phyloP scores from a whole-genome alignment of 2,797 vertebrate genomes.

The Bryconaethiops microstoma region DNA sequence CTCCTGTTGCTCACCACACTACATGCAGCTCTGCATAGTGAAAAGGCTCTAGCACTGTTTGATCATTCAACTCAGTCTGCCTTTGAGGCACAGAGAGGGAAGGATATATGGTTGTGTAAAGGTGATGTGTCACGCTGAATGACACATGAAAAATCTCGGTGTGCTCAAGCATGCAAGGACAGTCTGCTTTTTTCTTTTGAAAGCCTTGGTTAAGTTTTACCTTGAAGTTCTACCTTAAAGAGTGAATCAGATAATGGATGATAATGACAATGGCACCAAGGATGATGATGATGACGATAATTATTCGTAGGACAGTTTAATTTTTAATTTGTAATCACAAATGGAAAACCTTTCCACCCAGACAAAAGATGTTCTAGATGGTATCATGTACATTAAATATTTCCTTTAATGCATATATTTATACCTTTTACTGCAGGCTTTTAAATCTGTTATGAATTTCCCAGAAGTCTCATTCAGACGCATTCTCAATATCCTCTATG shows the following conservation, averaged over 20 bases:
- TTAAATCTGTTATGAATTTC: too few species aligned
- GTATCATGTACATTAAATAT: too few species aligned
- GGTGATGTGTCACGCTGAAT: constrained; percentile 21
- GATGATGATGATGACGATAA: neutral
- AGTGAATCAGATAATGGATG: neutral
- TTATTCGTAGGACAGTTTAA: neutral
- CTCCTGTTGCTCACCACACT: constrained; percentile 1
- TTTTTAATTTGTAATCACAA: neutral
- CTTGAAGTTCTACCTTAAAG: neutral
- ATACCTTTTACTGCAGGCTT: too few species aligned
- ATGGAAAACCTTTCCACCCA: neutral
- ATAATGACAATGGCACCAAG: neutral
- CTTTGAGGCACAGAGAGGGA: neutral
- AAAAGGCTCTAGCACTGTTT: constrained; percentile 24
- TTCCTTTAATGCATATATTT: too few species aligned
- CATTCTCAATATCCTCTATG: too few species aligned
- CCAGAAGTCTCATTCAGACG: too few species aligned
- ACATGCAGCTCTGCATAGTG: constrained; percentile 6
- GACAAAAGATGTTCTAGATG: neutral
- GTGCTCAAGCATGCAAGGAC: constrained; percentile 22
- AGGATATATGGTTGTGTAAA: constrained; percentile 7
- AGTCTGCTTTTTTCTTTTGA: constrained; percentile 7
- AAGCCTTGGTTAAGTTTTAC: neutral
- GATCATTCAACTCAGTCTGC: constrained; percentile 19
- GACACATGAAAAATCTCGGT: constrained; percentile 15